Evolutionary conservation across 2,888 invertebrate species (phyloP).

Genomic region (Heliconius sara): DNA sequence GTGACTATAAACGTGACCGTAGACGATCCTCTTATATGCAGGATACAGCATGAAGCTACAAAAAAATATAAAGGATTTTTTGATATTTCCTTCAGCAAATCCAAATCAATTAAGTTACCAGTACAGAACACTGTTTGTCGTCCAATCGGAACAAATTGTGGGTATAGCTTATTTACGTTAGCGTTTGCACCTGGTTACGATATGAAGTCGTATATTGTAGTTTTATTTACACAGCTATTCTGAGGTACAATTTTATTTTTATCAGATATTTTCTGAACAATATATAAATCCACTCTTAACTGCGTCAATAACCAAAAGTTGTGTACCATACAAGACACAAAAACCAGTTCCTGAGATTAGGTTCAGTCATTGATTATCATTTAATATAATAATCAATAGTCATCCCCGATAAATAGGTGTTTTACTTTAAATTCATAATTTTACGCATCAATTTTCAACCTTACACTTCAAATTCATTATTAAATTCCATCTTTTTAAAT

Average conservation of each 20-base stretch:
- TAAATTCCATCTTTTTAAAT: no score
- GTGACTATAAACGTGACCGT: no score
- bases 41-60: no score
- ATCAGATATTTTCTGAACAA: conserved; percentile 17
- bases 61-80: neutral
- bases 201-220: conserved; percentile 49
- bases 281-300: neutral
- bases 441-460: no score
- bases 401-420: no score
- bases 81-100: neutral
- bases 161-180: conserved; percentile 64
- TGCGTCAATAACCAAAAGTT: neutral
- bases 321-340: neutral
- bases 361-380: neutral
- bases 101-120: neutral
- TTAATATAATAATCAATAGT: no score
- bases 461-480: no score
- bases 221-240: conserved; percentile 36
- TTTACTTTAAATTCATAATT: no score
- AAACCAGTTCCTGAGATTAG: neutral
- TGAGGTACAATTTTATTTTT: conserved; percentile 30
- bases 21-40: no score
- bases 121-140: conserved; percentile 49
- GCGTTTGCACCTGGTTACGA: conserved; percentile 60
- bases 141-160: conserved; percentile 60